Conservation (phyloP, 2,888 invertebrate genomes). For the Euphydryas editha region DNA sequence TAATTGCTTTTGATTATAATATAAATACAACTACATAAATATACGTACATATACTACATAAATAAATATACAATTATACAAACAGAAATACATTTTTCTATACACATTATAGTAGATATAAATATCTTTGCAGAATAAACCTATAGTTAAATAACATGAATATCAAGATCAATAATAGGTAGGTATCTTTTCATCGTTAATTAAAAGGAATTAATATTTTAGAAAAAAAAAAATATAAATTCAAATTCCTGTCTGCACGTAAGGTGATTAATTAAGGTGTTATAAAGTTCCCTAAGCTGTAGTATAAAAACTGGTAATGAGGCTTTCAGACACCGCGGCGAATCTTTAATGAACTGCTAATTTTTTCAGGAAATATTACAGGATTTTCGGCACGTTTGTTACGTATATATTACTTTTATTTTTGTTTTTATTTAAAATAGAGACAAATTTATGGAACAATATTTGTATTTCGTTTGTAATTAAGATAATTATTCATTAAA, state of each 20-base stretch:
- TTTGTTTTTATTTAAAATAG: too few relatives aligned
- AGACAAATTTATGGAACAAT: slow-evolving; percentile 7
- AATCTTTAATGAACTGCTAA: slow-evolving; percentile 31
- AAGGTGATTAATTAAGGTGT: slow-evolving; percentile 26
- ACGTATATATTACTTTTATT: background rate
- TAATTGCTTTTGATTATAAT: too few relatives aligned
- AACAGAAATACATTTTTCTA: too few relatives aligned
- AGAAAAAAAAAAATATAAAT: background rate
- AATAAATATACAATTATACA: too few relatives aligned
- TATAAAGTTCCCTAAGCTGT: slow-evolving; percentile 26
- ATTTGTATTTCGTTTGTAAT: background rate
- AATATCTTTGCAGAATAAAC: too few relatives aligned
- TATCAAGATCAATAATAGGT: too few relatives aligned
- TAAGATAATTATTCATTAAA: too few relatives aligned
- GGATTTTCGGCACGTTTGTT: background rate
- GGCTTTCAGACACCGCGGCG: slow-evolving; percentile 25
- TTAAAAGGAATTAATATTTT: background rate
- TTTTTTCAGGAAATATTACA: slow-evolving; percentile 10
- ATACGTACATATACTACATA: too few relatives aligned
- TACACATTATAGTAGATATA: too few relatives aligned
- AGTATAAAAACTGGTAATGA: slow-evolving; percentile 33
- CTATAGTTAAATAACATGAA: too few relatives aligned
- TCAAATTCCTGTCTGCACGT: slow-evolving; percentile 16
- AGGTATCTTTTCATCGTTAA: background rate
- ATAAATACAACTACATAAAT: too few relatives aligned